Evolutionary conservation across 1,140 invertebrate genomes (phyloP).

Genomic region (Sinonovacula constricta): DNA sequence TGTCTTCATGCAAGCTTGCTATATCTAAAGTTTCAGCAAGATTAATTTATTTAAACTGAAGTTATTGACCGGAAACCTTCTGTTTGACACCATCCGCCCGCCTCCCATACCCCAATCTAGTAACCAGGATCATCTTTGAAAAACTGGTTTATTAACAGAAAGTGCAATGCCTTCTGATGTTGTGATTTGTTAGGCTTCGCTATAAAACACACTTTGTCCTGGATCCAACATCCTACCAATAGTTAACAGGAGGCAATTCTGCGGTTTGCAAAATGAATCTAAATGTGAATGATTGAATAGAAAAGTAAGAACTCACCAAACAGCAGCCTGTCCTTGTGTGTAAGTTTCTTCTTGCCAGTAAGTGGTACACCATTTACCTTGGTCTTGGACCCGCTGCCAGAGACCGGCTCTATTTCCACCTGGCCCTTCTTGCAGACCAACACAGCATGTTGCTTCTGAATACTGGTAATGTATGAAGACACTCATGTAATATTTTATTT

Average conservation of each 20-base stretch:
- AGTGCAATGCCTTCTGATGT: too few species aligned
- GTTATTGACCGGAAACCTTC: too few species aligned
- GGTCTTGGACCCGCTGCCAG: constrained; percentile 71
- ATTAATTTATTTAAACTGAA: too few species aligned
- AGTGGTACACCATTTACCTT: constrained; percentile 78
- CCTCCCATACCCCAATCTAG: too few species aligned
- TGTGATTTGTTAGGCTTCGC: not conserved
- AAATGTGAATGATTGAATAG: not conserved
- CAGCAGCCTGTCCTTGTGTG: constrained; percentile 77
- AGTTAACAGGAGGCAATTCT: not conserved
- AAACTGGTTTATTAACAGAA: too few species aligned
- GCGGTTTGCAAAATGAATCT: not conserved
- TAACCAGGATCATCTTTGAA: too few species aligned
- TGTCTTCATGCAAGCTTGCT: too few species aligned
- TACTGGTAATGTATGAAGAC: constrained; percentile 63
- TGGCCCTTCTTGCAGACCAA: constrained; percentile 65
- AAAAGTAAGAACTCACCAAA: constrained; percentile 73
- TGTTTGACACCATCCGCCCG: too few species aligned
- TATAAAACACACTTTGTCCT: not conserved
- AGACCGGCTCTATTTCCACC: constrained; percentile 71
- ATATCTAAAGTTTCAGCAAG: too few species aligned
- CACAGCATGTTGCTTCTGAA: constrained; percentile 76
- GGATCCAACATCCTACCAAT: not conserved
- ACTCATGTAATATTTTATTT: too few species aligned
- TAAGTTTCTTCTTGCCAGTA: constrained; percentile 64